These are phyloP conservation scores for Galendromus occidentalis DNA, from an alignment of 1,140 invertebrate species.

Conservation along the genomic window DNA sequence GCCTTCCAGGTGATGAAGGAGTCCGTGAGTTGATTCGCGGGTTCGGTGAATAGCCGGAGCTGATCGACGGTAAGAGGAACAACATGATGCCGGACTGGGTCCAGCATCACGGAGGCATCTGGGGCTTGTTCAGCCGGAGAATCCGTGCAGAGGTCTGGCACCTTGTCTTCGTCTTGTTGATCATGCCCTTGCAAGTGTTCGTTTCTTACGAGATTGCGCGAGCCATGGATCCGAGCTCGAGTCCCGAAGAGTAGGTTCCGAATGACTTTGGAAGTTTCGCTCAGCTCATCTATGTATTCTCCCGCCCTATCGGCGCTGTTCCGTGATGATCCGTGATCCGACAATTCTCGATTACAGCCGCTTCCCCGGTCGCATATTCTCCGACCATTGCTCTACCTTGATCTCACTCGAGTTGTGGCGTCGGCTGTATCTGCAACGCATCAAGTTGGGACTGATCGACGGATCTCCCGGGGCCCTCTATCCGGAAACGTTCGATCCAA, in stretches of 20 bases:
- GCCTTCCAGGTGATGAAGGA: too few relatives aligned
- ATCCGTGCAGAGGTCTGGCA: background rate
- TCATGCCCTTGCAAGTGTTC: background rate
- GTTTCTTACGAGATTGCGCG: background rate
- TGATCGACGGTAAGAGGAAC: too few relatives aligned
- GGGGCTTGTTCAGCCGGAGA: too few relatives aligned
- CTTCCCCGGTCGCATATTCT: background rate
- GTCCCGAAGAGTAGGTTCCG: background rate
- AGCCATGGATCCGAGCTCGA: background rate
- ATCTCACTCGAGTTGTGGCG: slow-evolving; percentile 2
- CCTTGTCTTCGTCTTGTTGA: background rate
- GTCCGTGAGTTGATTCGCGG: too few relatives aligned
- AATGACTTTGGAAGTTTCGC: background rate
- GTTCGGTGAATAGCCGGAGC: too few relatives aligned
- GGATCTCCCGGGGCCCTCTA: background rate
- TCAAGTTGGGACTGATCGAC: background rate
- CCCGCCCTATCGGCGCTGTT: background rate
- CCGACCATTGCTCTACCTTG: background rate
- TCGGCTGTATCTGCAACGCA: background rate
- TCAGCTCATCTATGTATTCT: background rate
- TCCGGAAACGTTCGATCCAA: slow-evolving; percentile 16
- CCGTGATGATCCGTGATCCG: background rate
- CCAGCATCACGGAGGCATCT: too few relatives aligned
- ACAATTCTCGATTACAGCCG: background rate
- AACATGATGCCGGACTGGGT: too few relatives aligned